These are phyloP conservation scores for Malurus splendens DNA, from an alignment of 2,797 vertebrate genomes.

Conservation along the genomic window DNA sequence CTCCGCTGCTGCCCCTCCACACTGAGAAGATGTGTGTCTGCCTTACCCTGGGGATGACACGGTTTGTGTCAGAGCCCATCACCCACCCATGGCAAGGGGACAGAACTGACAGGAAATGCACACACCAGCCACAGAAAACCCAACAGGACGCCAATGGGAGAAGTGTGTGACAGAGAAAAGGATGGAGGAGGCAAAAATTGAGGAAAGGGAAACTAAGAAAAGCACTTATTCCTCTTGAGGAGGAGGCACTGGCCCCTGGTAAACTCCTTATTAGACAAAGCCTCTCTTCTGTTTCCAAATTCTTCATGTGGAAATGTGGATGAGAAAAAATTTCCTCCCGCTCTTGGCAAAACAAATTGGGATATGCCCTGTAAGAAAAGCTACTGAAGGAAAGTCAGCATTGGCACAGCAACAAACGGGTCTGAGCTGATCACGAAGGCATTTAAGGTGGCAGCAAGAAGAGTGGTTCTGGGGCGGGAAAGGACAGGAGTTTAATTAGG, in stretches of 20 bases:
- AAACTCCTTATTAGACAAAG: not conserved
- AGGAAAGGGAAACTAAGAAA: not conserved
- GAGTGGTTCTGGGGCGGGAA: not conserved
- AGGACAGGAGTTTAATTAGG: not conserved
- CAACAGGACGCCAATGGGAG: not conserved
- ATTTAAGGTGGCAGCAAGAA: not conserved
- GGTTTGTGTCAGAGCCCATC: not conserved
- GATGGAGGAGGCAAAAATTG: not conserved
- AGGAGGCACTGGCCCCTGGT: not conserved
- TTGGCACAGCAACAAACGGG: not conserved
- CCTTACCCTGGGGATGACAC: fast-evolving
- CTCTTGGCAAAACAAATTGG: not conserved
- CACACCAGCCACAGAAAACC: fast-evolving
- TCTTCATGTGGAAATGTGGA: not conserved
- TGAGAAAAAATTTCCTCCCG: not conserved
- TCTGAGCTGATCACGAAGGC: not conserved
- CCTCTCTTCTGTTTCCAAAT: not conserved
- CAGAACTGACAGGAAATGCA: not conserved
- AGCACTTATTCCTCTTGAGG: not conserved
- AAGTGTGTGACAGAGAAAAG: not conserved
- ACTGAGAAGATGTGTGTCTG: fast-evolving
- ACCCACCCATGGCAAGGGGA: not conserved
- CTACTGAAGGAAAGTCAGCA: not conserved
- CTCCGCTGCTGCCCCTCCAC: not conserved
- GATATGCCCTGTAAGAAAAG: not conserved